Evolutionary conservation across 1,140 invertebrate genomes (phyloP).

Genomic region (Schlechtendalia chinensis): DNA sequence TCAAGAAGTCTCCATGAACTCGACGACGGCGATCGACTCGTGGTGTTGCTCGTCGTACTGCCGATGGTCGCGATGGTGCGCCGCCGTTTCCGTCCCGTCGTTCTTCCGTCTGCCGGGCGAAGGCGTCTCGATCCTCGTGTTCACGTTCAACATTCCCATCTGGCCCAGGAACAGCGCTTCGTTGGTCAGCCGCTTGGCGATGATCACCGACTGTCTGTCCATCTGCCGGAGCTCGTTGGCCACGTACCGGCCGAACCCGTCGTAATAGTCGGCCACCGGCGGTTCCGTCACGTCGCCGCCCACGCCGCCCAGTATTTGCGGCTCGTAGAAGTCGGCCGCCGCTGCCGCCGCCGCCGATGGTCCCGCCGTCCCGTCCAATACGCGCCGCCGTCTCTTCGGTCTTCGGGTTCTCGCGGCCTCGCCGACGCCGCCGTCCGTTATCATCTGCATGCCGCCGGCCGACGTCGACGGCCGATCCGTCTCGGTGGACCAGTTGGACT

Average conservation of each 20-base stretch:
- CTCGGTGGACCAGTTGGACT: slow-evolving; percentile 5
- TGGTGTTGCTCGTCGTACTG: not conserved
- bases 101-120: not conserved
- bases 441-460: not conserved
- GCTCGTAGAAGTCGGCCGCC: slow-evolving; percentile 1
- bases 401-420: no score
- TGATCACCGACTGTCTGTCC: slow-evolving; percentile 44
- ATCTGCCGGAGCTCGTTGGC: slow-evolving; percentile 42
- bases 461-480: not conserved
- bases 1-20: slow-evolving; percentile 30
- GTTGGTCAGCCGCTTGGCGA: slow-evolving; percentile 35
- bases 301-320: slow-evolving; percentile 24
- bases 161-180: slow-evolving; percentile 41
- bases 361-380: not conserved
- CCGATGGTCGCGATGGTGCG: not conserved
- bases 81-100: not conserved
- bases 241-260: slow-evolving; percentile 39
- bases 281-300: slow-evolving; percentile 8
- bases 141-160: slow-evolving; percentile 35
- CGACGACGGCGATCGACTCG: not conserved
- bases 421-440: not conserved
- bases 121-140: slow-evolving; percentile 21
- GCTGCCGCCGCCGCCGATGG: no score
- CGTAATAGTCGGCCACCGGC: slow-evolving; percentile 34
- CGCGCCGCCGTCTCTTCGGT: slow-evolving; percentile 1